phyloP scores from a whole-genome alignment of 2,797 vertebrate species.

The Simalia tracyae region DNA sequence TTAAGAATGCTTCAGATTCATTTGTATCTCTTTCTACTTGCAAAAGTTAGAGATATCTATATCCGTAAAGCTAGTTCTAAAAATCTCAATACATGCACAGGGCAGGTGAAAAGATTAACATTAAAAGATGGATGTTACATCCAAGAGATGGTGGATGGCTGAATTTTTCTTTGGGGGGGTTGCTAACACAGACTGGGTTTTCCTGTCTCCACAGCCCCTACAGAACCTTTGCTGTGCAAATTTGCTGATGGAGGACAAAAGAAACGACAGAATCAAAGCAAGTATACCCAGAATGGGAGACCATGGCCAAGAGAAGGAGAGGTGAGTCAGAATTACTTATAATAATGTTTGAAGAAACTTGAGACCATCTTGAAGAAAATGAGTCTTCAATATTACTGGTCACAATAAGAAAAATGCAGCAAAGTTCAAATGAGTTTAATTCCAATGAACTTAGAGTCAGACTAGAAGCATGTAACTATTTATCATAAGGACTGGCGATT shows the following conservation, averaged over 20 bases:
- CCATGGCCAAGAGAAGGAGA: conserved; percentile 97
- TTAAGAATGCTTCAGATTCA: conserved; percentile 79
- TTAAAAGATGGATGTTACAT: conserved; percentile 72
- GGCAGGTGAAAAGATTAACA: conserved; percentile 63
- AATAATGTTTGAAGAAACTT: conserved; percentile 33
- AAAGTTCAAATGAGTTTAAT: not conserved
- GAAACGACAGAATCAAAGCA: conserved; percentile 96
- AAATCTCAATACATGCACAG: conserved; percentile 59
- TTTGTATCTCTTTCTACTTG: conserved; percentile 20
- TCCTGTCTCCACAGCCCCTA: conserved; percentile 86
- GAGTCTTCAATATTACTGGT: conserved; percentile 6
- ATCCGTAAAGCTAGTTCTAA: conserved; percentile 71
- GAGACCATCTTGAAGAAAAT: conserved; percentile 18
- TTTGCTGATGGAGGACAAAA: conserved; percentile 98
- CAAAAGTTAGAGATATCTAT: not conserved
- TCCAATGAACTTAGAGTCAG: not conserved
- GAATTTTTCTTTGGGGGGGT: conserved; percentile 64
- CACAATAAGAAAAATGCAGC: conserved; percentile 14
- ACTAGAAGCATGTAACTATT: not conserved
- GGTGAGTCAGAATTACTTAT: conserved; percentile 75
- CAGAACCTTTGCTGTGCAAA: conserved; percentile 97
- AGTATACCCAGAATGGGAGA: conserved; percentile 94
- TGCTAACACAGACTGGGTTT: conserved; percentile 72
- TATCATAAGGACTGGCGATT: not conserved
- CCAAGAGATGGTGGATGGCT: conserved; percentile 64